Evolutionary conservation across 2,113 vertebrate genomes (phyloP), one percentile per base, ranked within the genome.

Genomic region (Recurvirostra avosetta): DNA sequence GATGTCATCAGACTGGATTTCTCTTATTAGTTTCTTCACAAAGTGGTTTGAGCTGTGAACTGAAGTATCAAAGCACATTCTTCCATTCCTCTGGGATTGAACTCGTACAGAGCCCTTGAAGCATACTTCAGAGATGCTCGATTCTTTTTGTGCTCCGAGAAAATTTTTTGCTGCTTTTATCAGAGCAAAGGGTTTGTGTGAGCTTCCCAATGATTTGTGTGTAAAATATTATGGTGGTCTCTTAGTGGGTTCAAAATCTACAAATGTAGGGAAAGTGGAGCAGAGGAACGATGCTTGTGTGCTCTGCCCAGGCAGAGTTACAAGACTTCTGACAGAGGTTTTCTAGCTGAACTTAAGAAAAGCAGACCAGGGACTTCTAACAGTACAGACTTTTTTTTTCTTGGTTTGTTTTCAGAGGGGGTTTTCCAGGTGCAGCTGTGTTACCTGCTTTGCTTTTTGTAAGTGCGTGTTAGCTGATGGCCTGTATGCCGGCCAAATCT

Each of bases 1-100:
- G 91, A 95, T 85, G 93, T 96, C 96, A 95, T 67, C 84, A 85
- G 91, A 16, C 87, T 96, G 96, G 94, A 92, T 95, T 96, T 96
- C 83, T 94, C 68, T 61, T 83, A 47, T 19, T 70, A 71, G 83
- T 81, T 89, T 65, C 70, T 86, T 91, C 4, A 16, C 49, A 59
- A 20, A 92, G 83, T 7, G 55, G 22, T 78, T 72, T 50, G 78
- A 79, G 76, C 86, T 66, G 68, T 65, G 88, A 77, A 38, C 47
- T 56, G 72, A 34, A 77, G 61, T 58, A 56, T 90, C 63, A 22
- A 59, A 84, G 75, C 2, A 9, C 82, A 53, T 92, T 95, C 84
- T 34, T 85, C 29, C 12, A 0, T 45, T 84, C 94, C 95, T 62
- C 56, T 47, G 91, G 91, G 94, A 41, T 5, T 62, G 59, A 58